Evolutionary conservation across 2,797 vertebrate genomes (phyloP).

Genomic region (Geotrypetes seraphini): DNA sequence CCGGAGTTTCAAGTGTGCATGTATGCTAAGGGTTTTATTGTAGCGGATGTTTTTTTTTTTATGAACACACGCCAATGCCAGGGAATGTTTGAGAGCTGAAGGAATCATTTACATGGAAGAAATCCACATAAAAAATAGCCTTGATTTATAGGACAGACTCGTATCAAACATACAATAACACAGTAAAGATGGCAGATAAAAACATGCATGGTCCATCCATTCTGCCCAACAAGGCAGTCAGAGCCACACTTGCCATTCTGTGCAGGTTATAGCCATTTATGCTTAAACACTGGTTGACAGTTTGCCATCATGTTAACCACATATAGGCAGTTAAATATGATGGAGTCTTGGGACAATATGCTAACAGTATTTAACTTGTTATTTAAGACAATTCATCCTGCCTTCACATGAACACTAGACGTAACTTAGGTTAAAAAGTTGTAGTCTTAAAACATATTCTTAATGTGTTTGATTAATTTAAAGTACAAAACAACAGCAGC

Average conservation of each 20-base stretch:
- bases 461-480: conserved; percentile 6
- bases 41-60: background rate
- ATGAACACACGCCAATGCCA: conserved; percentile 11
- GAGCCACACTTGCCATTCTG: too few relatives aligned
- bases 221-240: too few relatives aligned
- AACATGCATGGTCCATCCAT: too few relatives aligned
- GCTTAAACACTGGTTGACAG: too few relatives aligned
- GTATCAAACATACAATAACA: conserved; percentile 20
- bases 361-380: too few relatives aligned
- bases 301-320: too few relatives aligned
- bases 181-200: too few relatives aligned
- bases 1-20: too few relatives aligned
- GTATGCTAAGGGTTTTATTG: too few relatives aligned
- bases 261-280: too few relatives aligned
- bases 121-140: conserved; percentile 1
- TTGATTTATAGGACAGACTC: conserved; percentile 22
- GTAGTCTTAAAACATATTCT: background rate
- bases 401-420: conserved; percentile 13
- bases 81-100: conserved; percentile 16
- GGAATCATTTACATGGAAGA: conserved; percentile 24
- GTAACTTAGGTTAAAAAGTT: background rate
- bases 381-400: conserved; percentile 8
- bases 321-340: too few relatives aligned
- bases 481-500: conserved; percentile 31
- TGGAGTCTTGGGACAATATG: too few relatives aligned